phyloP scores from a whole-genome alignment of 2,797 vertebrate species.

The Chaetophractus vellerosus region DNA sequence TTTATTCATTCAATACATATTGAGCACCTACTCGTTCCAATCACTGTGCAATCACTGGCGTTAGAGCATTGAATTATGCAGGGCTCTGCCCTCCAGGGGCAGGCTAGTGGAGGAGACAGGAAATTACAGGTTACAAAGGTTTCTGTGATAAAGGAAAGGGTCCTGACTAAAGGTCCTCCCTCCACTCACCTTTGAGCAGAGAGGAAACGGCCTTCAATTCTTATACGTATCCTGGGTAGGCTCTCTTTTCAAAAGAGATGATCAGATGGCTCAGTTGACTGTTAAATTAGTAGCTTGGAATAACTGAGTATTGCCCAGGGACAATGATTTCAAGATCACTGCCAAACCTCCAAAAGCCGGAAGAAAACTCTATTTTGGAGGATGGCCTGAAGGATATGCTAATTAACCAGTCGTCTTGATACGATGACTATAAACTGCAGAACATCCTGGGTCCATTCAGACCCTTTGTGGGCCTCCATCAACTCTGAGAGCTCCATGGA shows the following conservation, averaged over 20 bases:
- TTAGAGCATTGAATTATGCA: neutral
- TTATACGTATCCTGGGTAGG: neutral
- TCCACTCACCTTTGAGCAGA: neutral
- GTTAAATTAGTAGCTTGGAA: neutral
- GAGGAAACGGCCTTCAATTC: neutral
- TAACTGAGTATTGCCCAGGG: neutral
- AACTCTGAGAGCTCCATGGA: neutral
- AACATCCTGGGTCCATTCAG: neutral
- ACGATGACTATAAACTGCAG: neutral
- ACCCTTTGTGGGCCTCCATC: neutral
- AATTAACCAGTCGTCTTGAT: neutral
- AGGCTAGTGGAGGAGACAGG: neutral
- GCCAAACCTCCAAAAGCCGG: slow-evolving; percentile 6
- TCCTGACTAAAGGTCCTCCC: neutral
- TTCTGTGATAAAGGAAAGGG: neutral
- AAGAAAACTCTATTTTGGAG: neutral
- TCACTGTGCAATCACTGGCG: neutral
- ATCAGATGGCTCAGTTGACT: neutral
- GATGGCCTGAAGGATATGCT: neutral
- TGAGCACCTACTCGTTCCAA: neutral
- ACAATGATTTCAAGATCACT: slow-evolving; percentile 20
- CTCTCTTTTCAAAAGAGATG: neutral
- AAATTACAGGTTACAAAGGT: neutral
- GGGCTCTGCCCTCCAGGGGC: neutral
- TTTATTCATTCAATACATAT: neutral